phyloP scores from a whole-genome alignment of 2,888 invertebrate genomes.

The Campopleginae sp. region DNA sequence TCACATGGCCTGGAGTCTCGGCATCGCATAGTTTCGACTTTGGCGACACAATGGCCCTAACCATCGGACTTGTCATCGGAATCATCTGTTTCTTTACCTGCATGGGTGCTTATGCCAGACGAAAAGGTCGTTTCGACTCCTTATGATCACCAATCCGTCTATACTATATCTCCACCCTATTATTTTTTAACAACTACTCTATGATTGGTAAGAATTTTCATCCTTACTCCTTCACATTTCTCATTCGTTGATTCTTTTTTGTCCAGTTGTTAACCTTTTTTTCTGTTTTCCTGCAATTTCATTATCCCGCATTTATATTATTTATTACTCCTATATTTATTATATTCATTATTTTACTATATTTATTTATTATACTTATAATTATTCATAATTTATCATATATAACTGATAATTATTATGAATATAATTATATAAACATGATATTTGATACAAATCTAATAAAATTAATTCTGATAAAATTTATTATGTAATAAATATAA shows the following conservation, averaged over 20 bases:
- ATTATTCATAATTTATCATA: too few species aligned
- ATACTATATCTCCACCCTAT: not conserved
- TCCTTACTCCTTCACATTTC: not conserved
- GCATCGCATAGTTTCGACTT: conserved; percentile 87
- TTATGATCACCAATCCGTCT: conserved; percentile 65
- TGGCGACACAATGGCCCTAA: conserved; percentile 88
- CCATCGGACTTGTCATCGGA: conserved; percentile 87
- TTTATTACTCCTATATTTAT: too few species aligned
- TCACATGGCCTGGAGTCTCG: conserved; percentile 70
- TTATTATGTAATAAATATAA: too few species aligned
- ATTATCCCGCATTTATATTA: not conserved
- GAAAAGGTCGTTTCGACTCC: conserved; percentile 84
- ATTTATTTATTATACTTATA: too few species aligned
- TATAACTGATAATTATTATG: too few species aligned
- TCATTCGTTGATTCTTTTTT: not conserved
- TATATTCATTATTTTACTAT: too few species aligned
- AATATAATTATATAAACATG: too few species aligned
- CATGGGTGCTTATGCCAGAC: conserved; percentile 89
- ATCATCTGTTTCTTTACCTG: conserved; percentile 88
- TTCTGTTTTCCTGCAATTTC: not conserved
- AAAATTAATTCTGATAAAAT: too few species aligned
- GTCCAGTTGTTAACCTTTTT: not conserved
- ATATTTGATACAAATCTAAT: too few species aligned
- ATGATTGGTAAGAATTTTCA: not conserved
- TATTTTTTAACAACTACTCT: not conserved